phyloP scores from a whole-genome alignment of 1,140 invertebrate species.

The Gryllus bimaculatus region DNA sequence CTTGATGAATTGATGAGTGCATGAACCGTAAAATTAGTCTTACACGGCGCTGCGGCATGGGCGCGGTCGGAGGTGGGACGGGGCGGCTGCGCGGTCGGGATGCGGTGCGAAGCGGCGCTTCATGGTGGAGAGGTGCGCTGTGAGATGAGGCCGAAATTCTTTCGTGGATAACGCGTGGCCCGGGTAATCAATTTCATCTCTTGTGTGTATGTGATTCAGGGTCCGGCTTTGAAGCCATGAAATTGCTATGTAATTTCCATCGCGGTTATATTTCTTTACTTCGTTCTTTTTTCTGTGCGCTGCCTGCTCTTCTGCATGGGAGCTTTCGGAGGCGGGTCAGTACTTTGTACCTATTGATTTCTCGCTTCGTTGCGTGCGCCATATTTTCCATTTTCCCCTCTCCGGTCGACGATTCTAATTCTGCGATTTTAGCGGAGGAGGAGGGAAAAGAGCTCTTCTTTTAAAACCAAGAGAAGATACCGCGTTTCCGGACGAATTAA shows the following conservation, averaged over 20 bases:
- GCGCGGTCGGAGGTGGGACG: background rate
- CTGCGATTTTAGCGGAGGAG: no score
- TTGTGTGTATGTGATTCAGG: background rate
- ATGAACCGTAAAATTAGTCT: background rate
- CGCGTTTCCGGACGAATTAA: no score
- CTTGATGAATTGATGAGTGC: conserved; percentile 4
- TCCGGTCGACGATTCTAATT: no score
- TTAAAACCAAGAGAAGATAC: no score
- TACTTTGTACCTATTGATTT: background rate
- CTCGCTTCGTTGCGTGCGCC: background rate
- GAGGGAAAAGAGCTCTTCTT: no score
- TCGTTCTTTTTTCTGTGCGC: background rate
- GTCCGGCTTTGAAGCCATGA: background rate
- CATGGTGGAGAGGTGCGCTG: background rate
- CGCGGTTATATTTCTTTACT: background rate
- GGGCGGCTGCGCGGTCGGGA: background rate
- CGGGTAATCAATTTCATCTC: background rate
- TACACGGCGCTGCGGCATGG: background rate
- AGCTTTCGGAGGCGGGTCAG: background rate
- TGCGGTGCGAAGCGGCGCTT: background rate
- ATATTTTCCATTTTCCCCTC: background rate
- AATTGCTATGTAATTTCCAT: background rate
- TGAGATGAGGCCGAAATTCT: background rate
- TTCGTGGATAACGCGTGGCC: background rate
- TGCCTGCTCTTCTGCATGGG: background rate